Conservation (phyloP, 2,113 vertebrate species). For the Lipotes vexillifer region DNA sequence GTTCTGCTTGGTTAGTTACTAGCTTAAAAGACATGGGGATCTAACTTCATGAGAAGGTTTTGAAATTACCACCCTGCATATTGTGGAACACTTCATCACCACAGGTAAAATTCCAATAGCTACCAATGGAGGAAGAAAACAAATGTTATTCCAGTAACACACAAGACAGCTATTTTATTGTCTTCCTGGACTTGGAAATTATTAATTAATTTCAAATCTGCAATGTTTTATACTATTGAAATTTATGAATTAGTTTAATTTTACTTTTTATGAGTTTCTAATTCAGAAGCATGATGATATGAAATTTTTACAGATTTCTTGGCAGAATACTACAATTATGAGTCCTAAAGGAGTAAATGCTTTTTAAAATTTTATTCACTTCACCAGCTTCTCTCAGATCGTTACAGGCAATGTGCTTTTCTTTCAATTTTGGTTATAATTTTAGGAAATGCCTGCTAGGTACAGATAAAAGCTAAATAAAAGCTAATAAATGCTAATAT, state of each 20-base stretch:
- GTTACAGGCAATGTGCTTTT: background rate
- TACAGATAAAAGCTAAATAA: background rate
- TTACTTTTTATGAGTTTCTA: background rate
- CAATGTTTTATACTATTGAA: conserved; percentile 25
- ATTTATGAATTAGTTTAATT: conserved; percentile 6
- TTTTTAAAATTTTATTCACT: background rate
- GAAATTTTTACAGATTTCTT: background rate
- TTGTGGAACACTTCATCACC: background rate
- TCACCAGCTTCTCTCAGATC: background rate
- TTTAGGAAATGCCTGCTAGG: background rate
- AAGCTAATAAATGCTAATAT: background rate
- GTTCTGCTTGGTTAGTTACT: conserved; percentile 4
- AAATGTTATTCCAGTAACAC: background rate
- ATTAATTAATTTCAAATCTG: background rate
- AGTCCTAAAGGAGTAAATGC: background rate
- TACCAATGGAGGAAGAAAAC: background rate
- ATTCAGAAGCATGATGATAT: background rate
- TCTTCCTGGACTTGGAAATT: background rate
- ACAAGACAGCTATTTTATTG: background rate
- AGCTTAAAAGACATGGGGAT: background rate
- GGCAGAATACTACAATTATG: background rate
- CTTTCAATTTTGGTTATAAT: conserved; percentile 7
- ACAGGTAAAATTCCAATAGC: background rate
- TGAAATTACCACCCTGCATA: background rate
- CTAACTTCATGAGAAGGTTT: background rate